Evolutionary conservation across 2,113 vertebrate species (phyloP).

Genomic region (Ochotona princeps): DNA sequence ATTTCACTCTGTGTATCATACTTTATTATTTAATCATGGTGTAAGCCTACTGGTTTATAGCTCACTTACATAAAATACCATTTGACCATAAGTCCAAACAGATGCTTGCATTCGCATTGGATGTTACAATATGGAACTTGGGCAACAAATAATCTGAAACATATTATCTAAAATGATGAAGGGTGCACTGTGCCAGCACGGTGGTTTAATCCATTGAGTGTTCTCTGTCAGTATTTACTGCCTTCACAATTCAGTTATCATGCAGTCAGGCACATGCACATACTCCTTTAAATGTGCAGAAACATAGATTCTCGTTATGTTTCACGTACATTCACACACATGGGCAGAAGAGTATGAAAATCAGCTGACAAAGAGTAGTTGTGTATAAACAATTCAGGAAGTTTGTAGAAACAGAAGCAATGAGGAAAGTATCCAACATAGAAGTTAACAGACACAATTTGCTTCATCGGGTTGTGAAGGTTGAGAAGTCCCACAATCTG

Average conservation of each 20-base stretch:
- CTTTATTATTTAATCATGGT: conserved; percentile 80
- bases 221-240: conserved; percentile 74
- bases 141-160: conserved; percentile 77
- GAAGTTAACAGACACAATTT: neutral
- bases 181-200: conserved; percentile 48
- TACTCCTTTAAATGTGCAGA: conserved; percentile 60
- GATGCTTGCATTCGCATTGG: conserved; percentile 71
- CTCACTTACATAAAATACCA: conserved; percentile 73
- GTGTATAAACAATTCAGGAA: neutral
- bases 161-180: conserved; percentile 80
- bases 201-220: conserved; percentile 79
- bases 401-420: neutral
- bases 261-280: neutral
- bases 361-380: neutral
- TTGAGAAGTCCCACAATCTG: neutral
- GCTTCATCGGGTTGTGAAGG: neutral
- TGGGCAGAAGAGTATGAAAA: conserved; percentile 10
- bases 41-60: conserved; percentile 79
- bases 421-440: neutral
- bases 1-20: conserved; percentile 56
- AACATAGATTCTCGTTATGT: conserved; percentile 44
- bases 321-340: conserved; percentile 42
- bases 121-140: conserved; percentile 66
- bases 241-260: conserved; percentile 80
- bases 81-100: conserved; percentile 70